Evolutionary conservation across 2,113 vertebrate genomes (phyloP).

Genomic region (Xiphias gladius): DNA sequence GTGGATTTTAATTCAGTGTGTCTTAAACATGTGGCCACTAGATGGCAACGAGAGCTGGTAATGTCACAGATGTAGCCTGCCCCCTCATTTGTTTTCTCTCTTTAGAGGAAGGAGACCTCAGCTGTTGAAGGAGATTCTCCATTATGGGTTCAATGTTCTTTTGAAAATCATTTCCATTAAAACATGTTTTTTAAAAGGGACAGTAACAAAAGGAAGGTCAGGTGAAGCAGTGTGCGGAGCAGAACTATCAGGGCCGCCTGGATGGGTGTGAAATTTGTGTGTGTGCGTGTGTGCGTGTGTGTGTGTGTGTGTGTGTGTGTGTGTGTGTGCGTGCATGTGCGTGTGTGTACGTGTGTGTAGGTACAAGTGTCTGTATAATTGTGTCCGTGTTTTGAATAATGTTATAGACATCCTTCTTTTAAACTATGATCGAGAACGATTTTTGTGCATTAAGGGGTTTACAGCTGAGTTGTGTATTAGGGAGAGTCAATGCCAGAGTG

Average conservation of each 20-base stretch:
- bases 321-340: slow-evolving; percentile 33
- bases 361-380: slow-evolving; percentile 65
- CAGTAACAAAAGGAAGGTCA: slow-evolving; percentile 87
- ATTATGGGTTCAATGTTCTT: slow-evolving; percentile 90
- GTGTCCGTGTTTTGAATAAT: slow-evolving; percentile 76
- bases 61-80: slow-evolving; percentile 87
- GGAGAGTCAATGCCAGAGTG: slow-evolving; percentile 23
- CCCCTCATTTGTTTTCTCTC: slow-evolving; percentile 83
- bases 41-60: slow-evolving; percentile 74
- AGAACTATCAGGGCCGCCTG: slow-evolving; percentile 78
- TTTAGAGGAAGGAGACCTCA: slow-evolving; percentile 87
- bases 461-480: slow-evolving; percentile 34
- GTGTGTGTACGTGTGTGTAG: slow-evolving; percentile 33
- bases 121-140: slow-evolving; percentile 88
- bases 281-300: slow-evolving; percentile 37
- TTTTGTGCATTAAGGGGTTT: slow-evolving; percentile 62
- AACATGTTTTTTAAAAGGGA: slow-evolving; percentile 86
- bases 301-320: slow-evolving; percentile 32
- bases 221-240: slow-evolving; percentile 82
- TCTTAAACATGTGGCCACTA: slow-evolving; percentile 69
- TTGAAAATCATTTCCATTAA: slow-evolving; percentile 90
- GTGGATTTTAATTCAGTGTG: slow-evolving; percentile 26
- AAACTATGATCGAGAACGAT: slow-evolving; percentile 64
- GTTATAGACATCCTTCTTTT: slow-evolving; percentile 71
- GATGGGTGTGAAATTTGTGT: slow-evolving; percentile 63